phyloP scores from a whole-genome alignment of 2,888 invertebrate species.

The Tyria jacobaeae region DNA sequence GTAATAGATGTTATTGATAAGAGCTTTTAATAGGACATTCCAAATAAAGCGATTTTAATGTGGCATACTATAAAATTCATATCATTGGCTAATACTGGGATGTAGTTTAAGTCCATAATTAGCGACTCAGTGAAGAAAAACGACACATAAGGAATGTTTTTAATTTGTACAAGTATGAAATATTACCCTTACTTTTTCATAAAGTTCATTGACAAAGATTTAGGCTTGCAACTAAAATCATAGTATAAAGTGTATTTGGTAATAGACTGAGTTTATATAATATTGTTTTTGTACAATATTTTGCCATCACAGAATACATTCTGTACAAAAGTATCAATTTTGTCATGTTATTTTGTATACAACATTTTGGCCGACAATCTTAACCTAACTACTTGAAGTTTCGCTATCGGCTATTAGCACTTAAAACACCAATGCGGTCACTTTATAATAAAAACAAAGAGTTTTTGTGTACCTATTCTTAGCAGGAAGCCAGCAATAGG shows the following conservation, averaged over 20 bases:
- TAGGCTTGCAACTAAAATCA: not conserved
- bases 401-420: too few relatives aligned
- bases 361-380: too few relatives aligned
- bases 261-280: not conserved
- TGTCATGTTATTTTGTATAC: not conserved
- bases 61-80: not conserved
- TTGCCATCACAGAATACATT: too few relatives aligned
- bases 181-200: not conserved
- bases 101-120: conserved; percentile 3
- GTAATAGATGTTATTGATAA: too few relatives aligned
- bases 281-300: not conserved
- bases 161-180: not conserved
- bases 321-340: not conserved
- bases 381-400: too few relatives aligned
- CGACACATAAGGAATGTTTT: not conserved
- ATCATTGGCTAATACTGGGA: not conserved
- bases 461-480: too few relatives aligned
- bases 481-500: too few relatives aligned
- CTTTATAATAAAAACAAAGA: too few relatives aligned
- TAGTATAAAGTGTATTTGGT: not conserved
- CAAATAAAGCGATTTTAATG: not conserved
- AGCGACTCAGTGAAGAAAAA: conserved; percentile 4
- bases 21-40: not conserved
- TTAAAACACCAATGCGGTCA: too few relatives aligned
- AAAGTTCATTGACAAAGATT: not conserved